A percentile compares a stretch with the other conserved stretches of the same genome.
These are phyloP conservation scores for Mesembrinibis cayennensis DNA, from an alignment of 2,113 vertebrate genomes.

Conservation along the genomic window DNA sequence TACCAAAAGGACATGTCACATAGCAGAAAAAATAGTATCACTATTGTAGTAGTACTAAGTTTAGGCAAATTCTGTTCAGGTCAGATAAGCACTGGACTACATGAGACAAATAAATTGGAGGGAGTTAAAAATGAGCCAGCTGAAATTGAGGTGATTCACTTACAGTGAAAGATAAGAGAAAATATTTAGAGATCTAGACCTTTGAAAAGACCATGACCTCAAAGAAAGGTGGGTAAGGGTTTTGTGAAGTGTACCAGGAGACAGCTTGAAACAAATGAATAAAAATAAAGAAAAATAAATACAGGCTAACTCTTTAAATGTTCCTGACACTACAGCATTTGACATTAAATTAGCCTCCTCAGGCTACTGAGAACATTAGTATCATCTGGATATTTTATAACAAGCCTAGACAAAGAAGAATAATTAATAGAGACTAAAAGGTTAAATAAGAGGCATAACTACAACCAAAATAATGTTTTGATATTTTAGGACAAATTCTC, in stretches of 20 bases:
- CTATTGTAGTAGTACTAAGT: background rate
- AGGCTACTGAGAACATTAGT: background rate
- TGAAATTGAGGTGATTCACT: background rate
- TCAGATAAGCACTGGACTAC: background rate
- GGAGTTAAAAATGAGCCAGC: background rate
- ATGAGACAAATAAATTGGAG: background rate
- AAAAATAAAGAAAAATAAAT: background rate
- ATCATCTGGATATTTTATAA: background rate
- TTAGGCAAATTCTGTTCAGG: background rate
- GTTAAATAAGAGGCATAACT: background rate
- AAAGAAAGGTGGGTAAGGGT: background rate
- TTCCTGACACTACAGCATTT: background rate
- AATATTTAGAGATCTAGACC: background rate
- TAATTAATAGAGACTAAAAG: conserved; percentile 5
- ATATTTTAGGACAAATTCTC: background rate
- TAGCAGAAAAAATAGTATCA: background rate
- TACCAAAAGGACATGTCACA: background rate
- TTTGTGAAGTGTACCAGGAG: background rate
- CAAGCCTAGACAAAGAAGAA: background rate
- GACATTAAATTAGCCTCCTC: background rate
- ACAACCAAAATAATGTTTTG: background rate
- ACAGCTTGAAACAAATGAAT: background rate
- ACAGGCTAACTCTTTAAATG: background rate
- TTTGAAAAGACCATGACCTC: background rate
- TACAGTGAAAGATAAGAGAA: background rate